phyloP scores from a whole-genome alignment of 2,113 vertebrate genomes.

The Nothoprocta perdicaria region DNA sequence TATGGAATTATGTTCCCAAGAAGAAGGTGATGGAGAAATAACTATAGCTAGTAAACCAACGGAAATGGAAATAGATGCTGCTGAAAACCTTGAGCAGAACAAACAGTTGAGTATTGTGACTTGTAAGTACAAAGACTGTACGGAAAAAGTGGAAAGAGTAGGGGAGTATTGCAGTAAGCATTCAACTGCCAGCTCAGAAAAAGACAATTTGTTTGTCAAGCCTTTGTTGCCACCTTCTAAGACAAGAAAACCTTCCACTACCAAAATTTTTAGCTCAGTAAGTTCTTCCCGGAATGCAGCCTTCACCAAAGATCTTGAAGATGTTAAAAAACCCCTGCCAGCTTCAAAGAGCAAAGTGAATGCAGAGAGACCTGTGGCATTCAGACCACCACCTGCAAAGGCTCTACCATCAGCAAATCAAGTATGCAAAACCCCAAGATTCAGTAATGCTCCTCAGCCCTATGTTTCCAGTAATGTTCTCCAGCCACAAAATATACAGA shows the following conservation, averaged over 20 bases:
- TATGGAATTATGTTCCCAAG: slow-evolving; percentile 81
- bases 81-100: not conserved
- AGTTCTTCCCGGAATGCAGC: slow-evolving; percentile 79
- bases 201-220: slow-evolving; percentile 76
- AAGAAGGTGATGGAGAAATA: slow-evolving; percentile 32
- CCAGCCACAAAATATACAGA: not conserved
- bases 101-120: not conserved
- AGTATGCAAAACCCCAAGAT: rapidly evolving
- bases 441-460: not conserved
- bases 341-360: slow-evolving; percentile 68
- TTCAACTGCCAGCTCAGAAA: not conserved
- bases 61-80: slow-evolving; percentile 11
- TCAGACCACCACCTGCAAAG: not conserved
- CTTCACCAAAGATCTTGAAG: slow-evolving; percentile 80
- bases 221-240: slow-evolving; percentile 74
- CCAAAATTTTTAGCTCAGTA: slow-evolving; percentile 81
- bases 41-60: not conserved
- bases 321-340: not conserved
- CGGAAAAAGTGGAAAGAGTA: not conserved
- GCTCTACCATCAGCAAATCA: not conserved
- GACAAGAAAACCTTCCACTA: slow-evolving; percentile 71
- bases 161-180: slow-evolving; percentile 53
- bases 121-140: slow-evolving; percentile 57
- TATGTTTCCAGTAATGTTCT: not conserved
- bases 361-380: rapidly evolving